Conservation (phyloP, 2,113 vertebrate species). For the Setophaga kirtlandii region DNA sequence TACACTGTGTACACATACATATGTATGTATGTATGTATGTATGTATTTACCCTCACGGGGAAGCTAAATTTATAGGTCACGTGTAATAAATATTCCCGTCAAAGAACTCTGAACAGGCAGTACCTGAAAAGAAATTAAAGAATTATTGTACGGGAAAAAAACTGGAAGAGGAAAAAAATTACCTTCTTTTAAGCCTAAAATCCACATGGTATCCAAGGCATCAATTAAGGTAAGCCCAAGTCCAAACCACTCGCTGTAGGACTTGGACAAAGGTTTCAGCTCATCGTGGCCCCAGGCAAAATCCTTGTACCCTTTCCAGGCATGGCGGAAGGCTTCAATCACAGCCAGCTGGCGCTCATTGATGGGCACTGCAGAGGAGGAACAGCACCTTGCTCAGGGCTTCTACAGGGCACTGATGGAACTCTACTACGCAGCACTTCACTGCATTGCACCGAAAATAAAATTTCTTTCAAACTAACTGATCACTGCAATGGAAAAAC, state of each 20-base stretch:
- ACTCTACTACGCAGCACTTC: neutral
- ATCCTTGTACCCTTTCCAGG: conserved; percentile 90
- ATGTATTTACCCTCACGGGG: neutral
- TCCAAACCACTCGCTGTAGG: conserved; percentile 94
- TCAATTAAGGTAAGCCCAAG: conserved; percentile 93
- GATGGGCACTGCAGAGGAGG: conserved; percentile 40
- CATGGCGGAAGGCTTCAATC: conserved; percentile 88
- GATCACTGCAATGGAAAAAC: neutral
- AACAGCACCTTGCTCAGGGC: neutral
- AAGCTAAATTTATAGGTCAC: neutral
- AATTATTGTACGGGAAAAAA: neutral
- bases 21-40: too few species aligned
- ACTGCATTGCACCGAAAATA: neutral
- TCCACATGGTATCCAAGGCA: conserved; percentile 97
- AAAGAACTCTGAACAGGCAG: neutral
- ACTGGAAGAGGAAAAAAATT: neutral
- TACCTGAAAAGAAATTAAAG: neutral
- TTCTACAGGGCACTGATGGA: neutral
- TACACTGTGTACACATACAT: neutral
- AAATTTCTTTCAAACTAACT: neutral
- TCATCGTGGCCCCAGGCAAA: conserved; percentile 96
- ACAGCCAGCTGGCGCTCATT: conserved; percentile 81
- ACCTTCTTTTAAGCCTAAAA: conserved; percentile 92
- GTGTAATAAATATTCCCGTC: neutral
- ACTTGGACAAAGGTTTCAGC: conserved; percentile 91